phyloP scores from a whole-genome alignment of 2,888 invertebrate species.

The Archaeoteleia sp. region DNA sequence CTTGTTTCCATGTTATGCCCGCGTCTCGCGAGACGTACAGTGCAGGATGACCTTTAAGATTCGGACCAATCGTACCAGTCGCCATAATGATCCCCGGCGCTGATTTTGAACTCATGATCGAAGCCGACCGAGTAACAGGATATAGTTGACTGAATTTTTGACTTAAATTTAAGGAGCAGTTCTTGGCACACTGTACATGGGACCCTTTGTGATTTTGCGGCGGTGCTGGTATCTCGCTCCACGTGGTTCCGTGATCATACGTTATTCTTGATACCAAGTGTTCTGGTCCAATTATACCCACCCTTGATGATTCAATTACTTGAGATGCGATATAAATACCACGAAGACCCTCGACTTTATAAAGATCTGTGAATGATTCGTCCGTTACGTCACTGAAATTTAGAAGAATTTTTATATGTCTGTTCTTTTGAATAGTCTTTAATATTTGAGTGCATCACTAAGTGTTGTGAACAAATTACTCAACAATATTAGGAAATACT shows the following conservation, averaged over 20 bases:
- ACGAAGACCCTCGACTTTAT: slow-evolving; percentile 89
- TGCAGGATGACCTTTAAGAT: slow-evolving; percentile 86
- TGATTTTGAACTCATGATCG: slow-evolving; percentile 89
- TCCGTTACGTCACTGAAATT: slow-evolving; percentile 82
- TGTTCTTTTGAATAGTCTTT: too few species aligned
- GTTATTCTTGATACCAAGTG: slow-evolving; percentile 87
- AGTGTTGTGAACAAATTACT: too few species aligned
- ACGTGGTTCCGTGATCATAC: slow-evolving; percentile 90
- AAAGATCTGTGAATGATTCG: slow-evolving; percentile 90
- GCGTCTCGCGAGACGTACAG: slow-evolving; percentile 89
- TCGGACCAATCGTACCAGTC: slow-evolving; percentile 86
- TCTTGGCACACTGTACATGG: slow-evolving; percentile 78
- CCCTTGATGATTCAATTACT: slow-evolving; percentile 78
- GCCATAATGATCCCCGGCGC: slow-evolving; percentile 93
- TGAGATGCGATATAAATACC: slow-evolving; percentile 94
- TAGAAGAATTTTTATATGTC: background rate
- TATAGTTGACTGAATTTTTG: slow-evolving; percentile 90
- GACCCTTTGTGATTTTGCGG: slow-evolving; percentile 84
- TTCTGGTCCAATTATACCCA: slow-evolving; percentile 80
- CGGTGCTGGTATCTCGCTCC: slow-evolving; percentile 86
- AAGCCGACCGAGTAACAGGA: slow-evolving; percentile 86
- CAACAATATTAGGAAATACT: too few species aligned
- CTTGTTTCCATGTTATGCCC: slow-evolving; percentile 88
- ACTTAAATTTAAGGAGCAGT: slow-evolving; percentile 90
- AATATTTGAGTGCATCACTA: too few species aligned